These are phyloP conservation scores for Carapus acus DNA, from an alignment of 2,797 vertebrate species.

Conservation along the genomic window DNA sequence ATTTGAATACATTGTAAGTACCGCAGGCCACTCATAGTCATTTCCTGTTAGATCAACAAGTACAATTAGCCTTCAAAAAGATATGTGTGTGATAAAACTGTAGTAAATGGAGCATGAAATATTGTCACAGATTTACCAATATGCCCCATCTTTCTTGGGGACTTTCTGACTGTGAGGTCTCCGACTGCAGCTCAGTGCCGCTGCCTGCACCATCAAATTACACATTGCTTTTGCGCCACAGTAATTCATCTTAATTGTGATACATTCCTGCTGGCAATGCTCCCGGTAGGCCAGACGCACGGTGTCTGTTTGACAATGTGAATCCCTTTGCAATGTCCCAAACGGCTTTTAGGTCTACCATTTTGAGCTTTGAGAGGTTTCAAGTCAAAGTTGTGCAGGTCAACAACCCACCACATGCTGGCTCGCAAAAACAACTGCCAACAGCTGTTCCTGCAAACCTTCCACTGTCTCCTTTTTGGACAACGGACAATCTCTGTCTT, in stretches of 20 bases:
- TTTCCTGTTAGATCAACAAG: conserved; percentile 29
- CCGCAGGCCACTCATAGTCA: conserved; percentile 58
- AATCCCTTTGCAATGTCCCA: conserved; percentile 45
- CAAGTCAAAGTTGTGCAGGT: conserved; percentile 20
- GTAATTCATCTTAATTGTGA: conserved; percentile 65
- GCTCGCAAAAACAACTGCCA: conserved; percentile 15
- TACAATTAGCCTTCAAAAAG: conserved; percentile 18
- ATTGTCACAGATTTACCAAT: conserved; percentile 39
- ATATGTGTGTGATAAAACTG: conserved; percentile 29
- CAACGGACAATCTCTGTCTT: not conserved
- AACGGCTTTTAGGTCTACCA: conserved; percentile 41
- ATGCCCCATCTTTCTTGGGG: conserved; percentile 32
- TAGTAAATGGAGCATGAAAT: conserved; percentile 43
- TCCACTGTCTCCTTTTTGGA: not conserved
- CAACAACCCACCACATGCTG: conserved; percentile 14
- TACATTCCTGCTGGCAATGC: conserved; percentile 51
- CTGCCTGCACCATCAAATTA: conserved; percentile 53
- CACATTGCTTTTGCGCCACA: conserved; percentile 25
- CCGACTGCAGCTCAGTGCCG: conserved; percentile 46
- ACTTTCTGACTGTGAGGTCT: conserved; percentile 37
- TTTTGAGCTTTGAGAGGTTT: conserved; percentile 17
- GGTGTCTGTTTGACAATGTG: conserved; percentile 43
- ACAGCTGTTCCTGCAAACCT: conserved; percentile 30
- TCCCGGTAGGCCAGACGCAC: conserved; percentile 60
- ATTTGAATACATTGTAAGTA: conserved; percentile 66